Evolutionary conservation across 2,113 vertebrate genomes (phyloP).

Genomic region (Atlantisia rogersi): DNA sequence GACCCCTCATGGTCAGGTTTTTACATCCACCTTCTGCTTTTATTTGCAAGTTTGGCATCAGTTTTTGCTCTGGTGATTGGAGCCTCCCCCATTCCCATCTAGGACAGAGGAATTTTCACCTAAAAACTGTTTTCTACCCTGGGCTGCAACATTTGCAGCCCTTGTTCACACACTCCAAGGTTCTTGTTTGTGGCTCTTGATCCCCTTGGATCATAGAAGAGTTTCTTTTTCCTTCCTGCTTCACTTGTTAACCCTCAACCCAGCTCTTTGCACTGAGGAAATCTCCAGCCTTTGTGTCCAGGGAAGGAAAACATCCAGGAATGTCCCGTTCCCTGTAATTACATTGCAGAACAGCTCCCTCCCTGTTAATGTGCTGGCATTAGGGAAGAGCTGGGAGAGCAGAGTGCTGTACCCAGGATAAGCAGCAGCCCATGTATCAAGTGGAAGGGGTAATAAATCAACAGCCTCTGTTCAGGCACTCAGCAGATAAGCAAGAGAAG

Average conservation of each 20-base stretch:
- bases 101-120: background rate
- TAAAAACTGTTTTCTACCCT: background rate
- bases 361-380: background rate
- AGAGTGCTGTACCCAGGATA: background rate
- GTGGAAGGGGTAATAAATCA: slow-evolving; percentile 37
- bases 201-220: background rate
- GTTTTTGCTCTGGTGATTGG: background rate
- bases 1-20: background rate
- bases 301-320: background rate
- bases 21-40: background rate
- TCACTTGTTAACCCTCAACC: background rate
- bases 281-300: background rate
- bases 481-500: background rate
- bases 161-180: background rate
- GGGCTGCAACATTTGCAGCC: background rate
- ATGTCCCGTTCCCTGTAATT: background rate
- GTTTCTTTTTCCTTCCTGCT: background rate
- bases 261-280: background rate
- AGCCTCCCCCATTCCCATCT: background rate
- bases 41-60: background rate
- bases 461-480: background rate
- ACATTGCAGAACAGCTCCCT: background rate
- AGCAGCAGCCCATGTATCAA: slow-evolving; percentile 43
- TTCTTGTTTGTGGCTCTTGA: background rate
- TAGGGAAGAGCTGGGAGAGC: background rate